Evolutionary conservation across 2,888 invertebrate species (phyloP), one percentile per base, ranked within the genome.

Genomic region (Stomorhina lunata): DNA sequence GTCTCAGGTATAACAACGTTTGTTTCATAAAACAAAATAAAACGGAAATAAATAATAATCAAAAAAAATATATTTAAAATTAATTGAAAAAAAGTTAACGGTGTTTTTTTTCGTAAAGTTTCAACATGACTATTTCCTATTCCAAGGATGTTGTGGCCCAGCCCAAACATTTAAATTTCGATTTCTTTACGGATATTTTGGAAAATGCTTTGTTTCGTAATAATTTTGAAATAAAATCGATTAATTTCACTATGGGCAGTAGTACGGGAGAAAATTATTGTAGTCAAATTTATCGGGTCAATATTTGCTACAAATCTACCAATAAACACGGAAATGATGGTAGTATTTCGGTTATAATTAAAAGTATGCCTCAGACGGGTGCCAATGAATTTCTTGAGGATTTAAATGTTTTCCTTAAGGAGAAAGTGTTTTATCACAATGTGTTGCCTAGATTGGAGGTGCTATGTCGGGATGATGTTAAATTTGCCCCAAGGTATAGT

Each of bases 341-440:
- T 22, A 34, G 29, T 1, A 68, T 79, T 40, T 53, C 82, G 3
- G 65, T 88, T 45, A 87, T 88, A 69, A 82, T 88, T 1, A 88
- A 87, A 80, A 86, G 86, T 43, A 88, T 90, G 66, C 87, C 87
- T 5, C 84, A 72, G 2, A 61, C 80, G 3, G 85, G 86, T 1
- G 80, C 84, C 0, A 69, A 85, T 0, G 84, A 86, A 27, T 88
- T 88, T 43, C 86, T 91, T 63, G 90, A 85, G 84, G 92, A 91
- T 15, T 29, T 91, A n/a, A 89, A 91, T 48, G 89, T 92, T 9
- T 92, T 91, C 65, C 86, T 89, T 12, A 92, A 92, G 81, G 92
- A 92, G 86, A 90, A 89, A 43, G 86, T 88, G 82, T 90, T 92
- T 84, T 92, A 84, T 50, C 75, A 84, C 22, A 88, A 88, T 55